phyloP scores from a whole-genome alignment of 2,113 vertebrate species.

The cat (Felis catus) region F.catus_Fca126_mat1.0 CM031417.1:142796501-142797000 shows the following conservation, averaged over 20 bases:
- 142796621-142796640: background rate
- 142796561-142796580: background rate
- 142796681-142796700: background rate
- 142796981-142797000: background rate
- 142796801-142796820: background rate
- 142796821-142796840: background rate
- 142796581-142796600: slow-evolving; percentile 16
- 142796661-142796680: background rate
- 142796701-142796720: background rate
- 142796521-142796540: slow-evolving; percentile 50
- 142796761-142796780: background rate
- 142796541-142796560: slow-evolving; percentile 35
- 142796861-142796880: background rate
- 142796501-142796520: slow-evolving; percentile 53
- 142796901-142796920: background rate
- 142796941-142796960: slow-evolving; percentile 34
- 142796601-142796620: slow-evolving; percentile 30
- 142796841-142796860: background rate
- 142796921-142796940: background rate
- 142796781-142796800: background rate
- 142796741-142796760: background rate
- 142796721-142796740: background rate
- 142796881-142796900: background rate
- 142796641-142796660: background rate
- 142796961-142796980: slow-evolving; percentile 42